Conservation (phyloP, 2,888 invertebrate species). For the Encarsia formosa region DNA sequence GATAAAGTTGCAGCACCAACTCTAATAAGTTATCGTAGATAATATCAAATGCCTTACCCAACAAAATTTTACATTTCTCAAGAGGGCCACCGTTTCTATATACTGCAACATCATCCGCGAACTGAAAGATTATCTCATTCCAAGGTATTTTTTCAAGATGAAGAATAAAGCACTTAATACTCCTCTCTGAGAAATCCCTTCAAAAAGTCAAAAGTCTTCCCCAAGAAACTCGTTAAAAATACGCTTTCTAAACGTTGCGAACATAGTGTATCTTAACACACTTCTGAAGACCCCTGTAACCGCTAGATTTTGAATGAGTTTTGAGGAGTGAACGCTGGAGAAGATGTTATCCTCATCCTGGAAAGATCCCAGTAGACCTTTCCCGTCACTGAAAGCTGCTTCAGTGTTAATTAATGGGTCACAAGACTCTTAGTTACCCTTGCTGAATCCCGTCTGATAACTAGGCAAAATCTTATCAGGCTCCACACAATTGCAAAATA, state of each 20-base stretch:
- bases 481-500: not conserved
- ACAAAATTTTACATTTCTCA: not conserved
- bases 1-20: not conserved
- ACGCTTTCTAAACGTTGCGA: not conserved
- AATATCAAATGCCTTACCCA: not conserved
- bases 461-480: not conserved
- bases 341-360: not conserved
- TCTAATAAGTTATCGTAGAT: not conserved
- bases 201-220: not conserved
- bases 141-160: not conserved
- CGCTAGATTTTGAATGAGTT: not conserved
- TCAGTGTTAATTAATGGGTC: not conserved
- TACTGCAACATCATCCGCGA: slow-evolving; percentile 9
- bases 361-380: not conserved
- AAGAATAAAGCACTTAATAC: not conserved
- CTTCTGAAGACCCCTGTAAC: not conserved
- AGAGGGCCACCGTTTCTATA: not conserved
- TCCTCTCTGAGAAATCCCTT: slow-evolving; percentile 2
- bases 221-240: not conserved
- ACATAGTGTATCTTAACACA: slow-evolving; percentile 1
- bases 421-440: not conserved
- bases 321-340: not conserved
- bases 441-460: not conserved
- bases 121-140: slow-evolving; percentile 1
- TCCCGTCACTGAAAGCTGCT: not conserved